Conservation (phyloP, 2,113 vertebrate species). For the Himantopus leucocephalus region DNA sequence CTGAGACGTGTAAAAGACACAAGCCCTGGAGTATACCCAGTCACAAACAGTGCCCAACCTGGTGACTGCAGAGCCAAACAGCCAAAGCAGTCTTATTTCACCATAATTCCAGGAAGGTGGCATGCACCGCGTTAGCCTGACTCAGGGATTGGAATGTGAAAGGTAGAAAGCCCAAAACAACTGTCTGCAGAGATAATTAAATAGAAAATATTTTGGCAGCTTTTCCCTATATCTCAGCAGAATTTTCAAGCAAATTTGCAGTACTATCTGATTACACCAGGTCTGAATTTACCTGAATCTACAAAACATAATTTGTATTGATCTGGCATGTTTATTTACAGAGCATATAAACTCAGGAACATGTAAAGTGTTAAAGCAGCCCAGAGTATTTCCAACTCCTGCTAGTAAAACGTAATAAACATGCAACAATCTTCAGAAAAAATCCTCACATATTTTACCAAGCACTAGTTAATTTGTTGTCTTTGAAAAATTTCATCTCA, state of each 20-base stretch:
- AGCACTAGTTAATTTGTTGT: background rate
- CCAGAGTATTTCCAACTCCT: background rate
- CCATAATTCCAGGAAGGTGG: background rate
- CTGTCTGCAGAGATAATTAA: background rate
- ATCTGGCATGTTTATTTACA: background rate
- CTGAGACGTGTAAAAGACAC: accelerated
- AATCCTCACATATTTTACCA: background rate
- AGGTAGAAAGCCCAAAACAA: background rate
- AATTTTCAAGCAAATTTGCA: background rate
- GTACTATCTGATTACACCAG: background rate
- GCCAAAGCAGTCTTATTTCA: background rate
- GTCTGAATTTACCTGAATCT: background rate
- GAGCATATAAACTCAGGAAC: background rate
- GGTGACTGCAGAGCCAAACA: background rate
- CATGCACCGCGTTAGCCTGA: background rate
- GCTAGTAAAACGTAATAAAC: background rate
- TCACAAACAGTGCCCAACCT: background rate
- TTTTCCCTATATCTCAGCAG: background rate
- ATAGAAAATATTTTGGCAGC: background rate
- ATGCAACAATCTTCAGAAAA: background rate
- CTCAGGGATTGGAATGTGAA: background rate
- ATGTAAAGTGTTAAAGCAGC: background rate
- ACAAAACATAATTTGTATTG: background rate
- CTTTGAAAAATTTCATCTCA: background rate
- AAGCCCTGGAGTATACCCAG: accelerated